These are phyloP conservation scores for Aldabrachelys gigantea DNA, from an alignment of 2,113 vertebrate genomes.

Conservation along the genomic window DNA sequence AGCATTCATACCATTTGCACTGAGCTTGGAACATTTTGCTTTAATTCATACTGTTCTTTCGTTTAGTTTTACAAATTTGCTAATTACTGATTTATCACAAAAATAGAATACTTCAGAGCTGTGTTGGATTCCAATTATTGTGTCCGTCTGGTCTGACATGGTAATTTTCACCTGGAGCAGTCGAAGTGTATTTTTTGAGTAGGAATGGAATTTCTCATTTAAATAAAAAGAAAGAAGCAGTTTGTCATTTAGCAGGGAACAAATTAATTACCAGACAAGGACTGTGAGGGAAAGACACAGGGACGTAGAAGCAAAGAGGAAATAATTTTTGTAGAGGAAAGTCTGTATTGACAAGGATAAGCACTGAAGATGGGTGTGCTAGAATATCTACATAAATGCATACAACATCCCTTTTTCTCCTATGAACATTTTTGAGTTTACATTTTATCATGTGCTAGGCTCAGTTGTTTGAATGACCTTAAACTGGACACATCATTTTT, in stretches of 20 bases:
- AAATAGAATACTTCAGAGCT: not conserved
- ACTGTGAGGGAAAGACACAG: not conserved
- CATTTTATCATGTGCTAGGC: not conserved
- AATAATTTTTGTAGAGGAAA: not conserved
- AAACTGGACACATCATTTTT: not conserved
- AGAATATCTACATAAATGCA: not conserved
- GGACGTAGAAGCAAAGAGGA: not conserved
- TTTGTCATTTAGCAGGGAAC: not conserved
- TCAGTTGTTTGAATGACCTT: not conserved
- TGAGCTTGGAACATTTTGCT: not conserved
- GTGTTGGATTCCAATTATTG: conserved; percentile 5
- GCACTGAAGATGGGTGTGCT: not conserved
- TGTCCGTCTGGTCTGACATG: not conserved
- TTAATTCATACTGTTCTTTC: not conserved
- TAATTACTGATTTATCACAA: conserved; percentile 5
- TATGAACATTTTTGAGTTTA: not conserved
- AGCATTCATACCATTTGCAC: not conserved
- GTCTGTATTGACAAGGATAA: not conserved
- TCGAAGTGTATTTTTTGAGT: not conserved
- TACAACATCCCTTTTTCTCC: not conserved
- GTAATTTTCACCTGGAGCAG: conserved; percentile 24
- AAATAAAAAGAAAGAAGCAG: not conserved
- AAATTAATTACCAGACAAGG: not conserved
- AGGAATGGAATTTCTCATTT: conserved; percentile 3
- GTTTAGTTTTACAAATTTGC: conserved; percentile 15